Evolutionary conservation across 1,140 invertebrate genomes (phyloP), one percentile per base, ranked within the genome.

Genomic region (Cotesia glomerata): DNA sequence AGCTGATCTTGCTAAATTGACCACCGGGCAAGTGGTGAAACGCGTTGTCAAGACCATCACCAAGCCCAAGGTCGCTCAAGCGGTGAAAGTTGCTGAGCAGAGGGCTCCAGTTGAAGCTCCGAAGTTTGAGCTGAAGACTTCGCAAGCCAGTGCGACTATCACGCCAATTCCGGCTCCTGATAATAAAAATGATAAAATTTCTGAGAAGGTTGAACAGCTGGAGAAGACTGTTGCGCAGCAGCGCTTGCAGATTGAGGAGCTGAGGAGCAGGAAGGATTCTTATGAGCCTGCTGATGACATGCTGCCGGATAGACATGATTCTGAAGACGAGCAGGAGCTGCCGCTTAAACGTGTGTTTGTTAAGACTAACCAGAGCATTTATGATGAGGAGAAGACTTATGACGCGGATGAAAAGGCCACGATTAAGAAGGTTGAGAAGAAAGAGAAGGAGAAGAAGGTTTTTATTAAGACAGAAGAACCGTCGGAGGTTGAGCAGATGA

Each of bases 21-120:
- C 85, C 5, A 83, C 82, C 0, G 84, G 85, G 5, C 87, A 88
- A n/a, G 82, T 88, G 1, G 86, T 88, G 0, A 88, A 87, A n/a
- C 75, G 85, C 26, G 85, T 88, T 0, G 84, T 88, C 39, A 45
- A 45, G 39, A 45, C 39, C 0, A 82, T 87, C 0, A 87, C 86
- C 4, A 85, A 85, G 11, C 78, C 85, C 8, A 81, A 74, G 59
- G 63, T 81, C 5, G 78, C 81, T 5, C 82, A 85, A 52, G 75
- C 86, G 1, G 61, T 86, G 8, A 83, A 85, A 14, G 75, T 0
- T 35, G 32, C 39, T 5, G 52, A 69, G 16, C 5, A 81, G 81
- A 0, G 1, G 7, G 39, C 39, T 65, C 8, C 14, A 62, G 5
- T 16, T 64, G 82, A 84, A 7, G 59, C 74, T 0, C 69, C 77